These are phyloP conservation scores for Myotis pilosus DNA, from an alignment of 2,797 vertebrate genomes.

Conservation along the genomic window DNA sequence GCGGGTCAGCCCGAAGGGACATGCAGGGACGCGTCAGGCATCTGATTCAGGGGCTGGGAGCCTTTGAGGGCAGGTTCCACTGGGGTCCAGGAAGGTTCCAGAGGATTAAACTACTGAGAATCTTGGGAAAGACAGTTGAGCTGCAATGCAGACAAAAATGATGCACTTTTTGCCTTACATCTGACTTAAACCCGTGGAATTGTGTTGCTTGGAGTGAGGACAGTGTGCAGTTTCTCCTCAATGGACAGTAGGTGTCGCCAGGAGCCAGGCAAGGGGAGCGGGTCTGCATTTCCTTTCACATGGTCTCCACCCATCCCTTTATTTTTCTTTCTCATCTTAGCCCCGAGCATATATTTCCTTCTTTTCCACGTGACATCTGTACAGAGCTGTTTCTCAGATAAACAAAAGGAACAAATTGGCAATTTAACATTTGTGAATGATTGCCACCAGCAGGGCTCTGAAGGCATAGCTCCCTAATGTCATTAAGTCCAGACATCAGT, in stretches of 20 bases:
- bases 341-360: slow-evolving; percentile 45
- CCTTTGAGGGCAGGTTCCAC: neutral
- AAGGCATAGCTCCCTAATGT: neutral
- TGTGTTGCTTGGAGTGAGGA: neutral
- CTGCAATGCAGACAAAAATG: slow-evolving; percentile 15
- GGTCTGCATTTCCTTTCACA: neutral
- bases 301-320: neutral
- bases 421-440: neutral
- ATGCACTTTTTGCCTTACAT: neutral
- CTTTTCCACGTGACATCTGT: slow-evolving; percentile 62
- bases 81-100: neutral
- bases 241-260: slow-evolving; percentile 83
- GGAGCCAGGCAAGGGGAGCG: slow-evolving; percentile 73
- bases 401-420: slow-evolving; percentile 46
- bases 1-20: neutral
- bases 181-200: neutral
- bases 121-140: neutral
- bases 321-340: neutral
- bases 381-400: slow-evolving; percentile 72
- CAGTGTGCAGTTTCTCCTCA: neutral
- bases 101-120: neutral
- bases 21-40: neutral
- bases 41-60: neutral
- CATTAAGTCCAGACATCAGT: neutral
- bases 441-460: slow-evolving; percentile 23